Percentiles rank a stretch among this genome's conserved stretches.
phyloP scores from a whole-genome alignment of 2,888 invertebrate species.

The Agriopis aurantiaria region DNA sequence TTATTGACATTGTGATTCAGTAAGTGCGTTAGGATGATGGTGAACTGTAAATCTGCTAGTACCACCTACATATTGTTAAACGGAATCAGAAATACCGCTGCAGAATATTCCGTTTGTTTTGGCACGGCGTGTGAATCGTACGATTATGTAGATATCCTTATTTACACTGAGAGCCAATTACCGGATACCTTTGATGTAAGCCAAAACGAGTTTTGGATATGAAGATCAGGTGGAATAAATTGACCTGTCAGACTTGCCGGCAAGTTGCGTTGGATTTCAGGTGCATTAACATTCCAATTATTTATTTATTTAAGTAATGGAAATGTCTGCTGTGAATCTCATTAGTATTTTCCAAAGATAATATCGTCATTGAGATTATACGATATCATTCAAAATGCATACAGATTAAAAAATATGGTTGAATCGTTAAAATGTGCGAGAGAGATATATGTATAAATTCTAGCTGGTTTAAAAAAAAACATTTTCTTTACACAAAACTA shows the following conservation, averaged over 20 bases:
- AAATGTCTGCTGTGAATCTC: conserved; percentile 10
- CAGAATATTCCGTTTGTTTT: conserved; percentile 45
- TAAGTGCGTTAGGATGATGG: neutral
- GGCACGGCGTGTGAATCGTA: conserved; percentile 30
- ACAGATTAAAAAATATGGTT: too few relatives aligned
- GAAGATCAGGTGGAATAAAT: conserved; percentile 76
- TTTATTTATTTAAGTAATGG: conserved; percentile 58
- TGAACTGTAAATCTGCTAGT: conserved; percentile 22
- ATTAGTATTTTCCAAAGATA: conserved; percentile 35
- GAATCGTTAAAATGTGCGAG: too few relatives aligned
- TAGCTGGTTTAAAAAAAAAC: too few relatives aligned
- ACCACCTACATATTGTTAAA: conserved; percentile 18
- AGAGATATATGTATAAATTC: too few relatives aligned
- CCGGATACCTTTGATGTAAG: conserved; percentile 77
- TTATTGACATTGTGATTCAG: conserved; percentile 20
- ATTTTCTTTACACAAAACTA: too few relatives aligned
- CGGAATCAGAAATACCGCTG: conserved; percentile 35
- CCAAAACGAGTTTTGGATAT: conserved; percentile 73
- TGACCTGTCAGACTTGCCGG: conserved; percentile 70
- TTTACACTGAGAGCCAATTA: conserved; percentile 69
- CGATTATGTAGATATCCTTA: conserved; percentile 51
- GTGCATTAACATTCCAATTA: conserved; percentile 67
- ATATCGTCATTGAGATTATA: too few relatives aligned
- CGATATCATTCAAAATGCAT: neutral
- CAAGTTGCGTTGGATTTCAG: conserved; percentile 58